Evolutionary conservation across 2,797 vertebrate species (phyloP).

Genomic region (Fundulus diaphanus): DNA sequence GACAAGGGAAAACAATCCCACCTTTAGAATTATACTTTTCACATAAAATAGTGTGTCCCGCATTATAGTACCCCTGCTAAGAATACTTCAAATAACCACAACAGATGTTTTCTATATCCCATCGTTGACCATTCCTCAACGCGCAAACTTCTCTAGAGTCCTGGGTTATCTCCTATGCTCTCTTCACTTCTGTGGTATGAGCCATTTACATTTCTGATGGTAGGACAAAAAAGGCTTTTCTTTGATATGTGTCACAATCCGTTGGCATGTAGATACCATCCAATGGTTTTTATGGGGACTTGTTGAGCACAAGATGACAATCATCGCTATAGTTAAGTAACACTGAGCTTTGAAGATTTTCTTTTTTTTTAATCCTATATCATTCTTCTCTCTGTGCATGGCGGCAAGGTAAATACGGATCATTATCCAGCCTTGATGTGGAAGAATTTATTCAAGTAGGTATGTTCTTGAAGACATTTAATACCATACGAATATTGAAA

Average conservation of each 20-base stretch:
- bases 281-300: not conserved
- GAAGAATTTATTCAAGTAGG: not conserved
- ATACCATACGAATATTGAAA: not conserved
- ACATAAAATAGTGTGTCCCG: not conserved
- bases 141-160: not conserved
- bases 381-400: no score
- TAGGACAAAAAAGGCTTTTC: not conserved
- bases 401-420: not conserved
- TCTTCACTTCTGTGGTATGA: no score
- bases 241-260: not conserved
- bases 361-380: no score
- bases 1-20: not conserved
- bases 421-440: not conserved
- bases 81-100: not conserved
- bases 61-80: not conserved
- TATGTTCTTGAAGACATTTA: not conserved
- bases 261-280: not conserved
- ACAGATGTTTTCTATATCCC: not conserved
- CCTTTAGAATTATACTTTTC: not conserved
- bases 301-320: not conserved
- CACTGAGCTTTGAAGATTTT: not conserved
- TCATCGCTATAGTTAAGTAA: not conserved
- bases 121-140: not conserved
- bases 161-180: no score
- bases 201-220: no score